Evolutionary conservation across 2,888 invertebrate species (phyloP).

Genomic region (Deilephila porcellus): DNA sequence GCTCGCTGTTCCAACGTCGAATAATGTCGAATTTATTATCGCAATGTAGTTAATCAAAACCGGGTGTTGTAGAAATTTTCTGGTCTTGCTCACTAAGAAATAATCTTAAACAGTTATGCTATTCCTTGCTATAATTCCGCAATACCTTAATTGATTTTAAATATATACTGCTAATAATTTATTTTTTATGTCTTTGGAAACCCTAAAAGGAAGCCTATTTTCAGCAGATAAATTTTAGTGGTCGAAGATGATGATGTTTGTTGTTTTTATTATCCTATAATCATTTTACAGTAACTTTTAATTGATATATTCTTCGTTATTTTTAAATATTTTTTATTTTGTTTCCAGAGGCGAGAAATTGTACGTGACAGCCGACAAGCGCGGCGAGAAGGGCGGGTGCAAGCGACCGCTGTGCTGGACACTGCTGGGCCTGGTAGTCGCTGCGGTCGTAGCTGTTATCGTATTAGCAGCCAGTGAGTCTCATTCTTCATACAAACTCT

Average conservation of each 20-base stretch:
- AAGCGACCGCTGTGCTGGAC: constrained; percentile 90
- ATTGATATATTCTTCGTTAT: too few relatives aligned
- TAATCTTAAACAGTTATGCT: too few relatives aligned
- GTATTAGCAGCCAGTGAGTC: constrained; percentile 90
- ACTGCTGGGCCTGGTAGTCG: constrained; percentile 86
- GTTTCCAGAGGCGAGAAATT: constrained; percentile 91
- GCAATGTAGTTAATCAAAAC: background rate
- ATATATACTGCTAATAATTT: background rate
- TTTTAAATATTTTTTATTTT: constrained; percentile 27
- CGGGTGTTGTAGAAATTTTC: background rate
- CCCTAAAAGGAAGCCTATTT: too few relatives aligned
- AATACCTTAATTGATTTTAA: background rate
- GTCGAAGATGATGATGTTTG: too few relatives aligned
- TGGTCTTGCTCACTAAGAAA: background rate
- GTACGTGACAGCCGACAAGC: constrained; percentile 92
- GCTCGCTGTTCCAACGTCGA: background rate
- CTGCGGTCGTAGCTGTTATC: constrained; percentile 88
- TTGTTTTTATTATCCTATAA: too few relatives aligned
- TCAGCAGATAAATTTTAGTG: too few relatives aligned
- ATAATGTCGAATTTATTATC: background rate
- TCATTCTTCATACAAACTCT: background rate
- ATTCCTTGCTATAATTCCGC: too few relatives aligned
- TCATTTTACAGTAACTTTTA: too few relatives aligned
- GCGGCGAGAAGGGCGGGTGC: constrained; percentile 88
- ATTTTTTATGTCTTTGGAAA: too few relatives aligned